Percentiles rank a stretch among this genome's conserved stretches.
Conservation (phyloP, 2,797 vertebrate genomes). For the Phoxinus dragarum region DNA sequence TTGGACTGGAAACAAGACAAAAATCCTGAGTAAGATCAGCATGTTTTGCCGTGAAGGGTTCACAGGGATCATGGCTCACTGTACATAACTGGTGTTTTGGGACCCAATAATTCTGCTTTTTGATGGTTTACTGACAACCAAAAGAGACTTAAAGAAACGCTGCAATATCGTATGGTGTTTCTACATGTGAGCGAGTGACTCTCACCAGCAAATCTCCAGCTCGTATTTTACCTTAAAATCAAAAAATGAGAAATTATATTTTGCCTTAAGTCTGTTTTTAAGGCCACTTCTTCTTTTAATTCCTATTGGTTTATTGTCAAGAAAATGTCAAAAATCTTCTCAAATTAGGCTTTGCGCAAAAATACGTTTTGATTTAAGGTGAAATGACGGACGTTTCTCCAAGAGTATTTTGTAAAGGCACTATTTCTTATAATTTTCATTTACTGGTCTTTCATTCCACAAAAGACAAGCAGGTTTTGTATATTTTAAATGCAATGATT, state of each 20-base stretch:
- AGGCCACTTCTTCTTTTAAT: too few species aligned
- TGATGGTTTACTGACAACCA: not conserved
- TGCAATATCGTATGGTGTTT: not conserved
- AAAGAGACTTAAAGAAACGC: not conserved
- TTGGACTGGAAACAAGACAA: too few species aligned
- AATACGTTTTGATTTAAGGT: not conserved
- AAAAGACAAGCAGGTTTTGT: not conserved
- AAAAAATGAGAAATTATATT: not conserved
- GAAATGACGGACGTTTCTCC: not conserved
- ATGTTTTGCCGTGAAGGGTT: too few species aligned
- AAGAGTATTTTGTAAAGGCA: not conserved
- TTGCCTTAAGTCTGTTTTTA: not conserved
- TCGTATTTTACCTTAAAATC: not conserved
- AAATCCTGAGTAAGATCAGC: too few species aligned
- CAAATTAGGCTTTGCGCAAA: not conserved
- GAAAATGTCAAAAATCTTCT: not conserved
- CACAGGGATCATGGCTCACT: not conserved
- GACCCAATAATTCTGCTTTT: not conserved
- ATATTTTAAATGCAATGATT: not conserved
- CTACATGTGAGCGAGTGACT: not conserved
- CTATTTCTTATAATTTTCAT: not conserved
- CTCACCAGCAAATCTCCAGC: not conserved
- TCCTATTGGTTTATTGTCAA: not conserved
- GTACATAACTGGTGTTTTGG: not conserved
- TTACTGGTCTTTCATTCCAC: not conserved